Evolutionary conservation across 2,113 vertebrate species (phyloP), one percentile per base, ranked within the genome.

Genomic region (Salvelinus alpinus): DNA sequence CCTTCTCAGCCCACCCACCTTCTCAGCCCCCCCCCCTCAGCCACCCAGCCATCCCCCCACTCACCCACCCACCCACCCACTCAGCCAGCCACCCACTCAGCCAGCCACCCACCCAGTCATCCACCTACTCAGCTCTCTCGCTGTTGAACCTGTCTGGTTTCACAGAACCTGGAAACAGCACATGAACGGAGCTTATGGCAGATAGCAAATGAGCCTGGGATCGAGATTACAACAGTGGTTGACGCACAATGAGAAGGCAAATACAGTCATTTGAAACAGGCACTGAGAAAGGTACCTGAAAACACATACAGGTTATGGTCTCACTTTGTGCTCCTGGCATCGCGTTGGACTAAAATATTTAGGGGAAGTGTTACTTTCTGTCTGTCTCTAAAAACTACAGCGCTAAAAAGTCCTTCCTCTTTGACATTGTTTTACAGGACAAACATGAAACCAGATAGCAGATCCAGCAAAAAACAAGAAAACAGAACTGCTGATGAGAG

Each of bases 401-500:
- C 74, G 16, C 29, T 48, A 29, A 48, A 31, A 73, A 20, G n/a
- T 13, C n/a, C 31, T 22, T 31, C 2, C 38, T 31, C 44, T 67
- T 67, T 68, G 6, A 64, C 31, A 20, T 64, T 47, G 22, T 25
- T 44, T 47, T 20, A 70, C 4, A n/a, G 64, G 29, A 34, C 1
- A 29, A 68, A 65, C 18, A n/a, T 22, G 25, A 57, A 72, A 22
- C 72, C 38, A 38, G 3, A 68, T 77, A 77, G 62, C 74, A 74
- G 79, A 77, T 70, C 22, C 22, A 14, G 24, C 7, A 67, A 67
- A 24, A 16, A 34, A 18, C 24, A 64, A 16, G n/a, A 25, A 64
- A 8, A 48, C 34, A 73, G 77, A 83, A 65, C 48, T 60, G 73
- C 16, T 69, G 11, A 60, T 73, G 68, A 64, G 64, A 71, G 25